phyloP scores from a whole-genome alignment of 2,113 vertebrate genomes.

The Chamaetylas fuelleborni region DNA sequence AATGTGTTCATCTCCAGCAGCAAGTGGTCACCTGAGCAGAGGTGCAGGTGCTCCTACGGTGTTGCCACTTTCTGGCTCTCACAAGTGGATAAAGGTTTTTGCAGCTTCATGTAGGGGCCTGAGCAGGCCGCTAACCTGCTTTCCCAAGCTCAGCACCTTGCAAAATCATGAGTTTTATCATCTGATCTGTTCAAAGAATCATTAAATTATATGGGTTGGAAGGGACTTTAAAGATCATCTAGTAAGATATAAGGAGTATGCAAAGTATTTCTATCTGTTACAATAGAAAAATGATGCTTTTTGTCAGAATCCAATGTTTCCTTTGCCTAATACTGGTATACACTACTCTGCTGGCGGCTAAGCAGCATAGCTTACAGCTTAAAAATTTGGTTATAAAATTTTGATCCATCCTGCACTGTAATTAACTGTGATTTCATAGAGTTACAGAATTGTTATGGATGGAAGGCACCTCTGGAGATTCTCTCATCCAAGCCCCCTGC shows the following conservation, averaged over 20 bases:
- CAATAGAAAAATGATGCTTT: neutral
- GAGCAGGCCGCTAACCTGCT: neutral
- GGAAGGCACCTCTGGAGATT: neutral
- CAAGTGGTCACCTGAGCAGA: no score
- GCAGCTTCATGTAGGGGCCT: no score
- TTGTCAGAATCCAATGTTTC: neutral
- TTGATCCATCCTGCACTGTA: neutral
- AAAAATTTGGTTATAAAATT: neutral
- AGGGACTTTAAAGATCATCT: neutral
- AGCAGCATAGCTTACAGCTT: neutral
- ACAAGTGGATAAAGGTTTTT: no score
- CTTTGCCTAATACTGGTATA: neutral
- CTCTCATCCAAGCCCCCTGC: neutral
- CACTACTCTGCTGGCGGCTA: neutral
- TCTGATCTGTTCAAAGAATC: neutral
- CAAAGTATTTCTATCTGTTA: neutral
- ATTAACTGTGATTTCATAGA: neutral
- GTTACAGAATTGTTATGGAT: neutral
- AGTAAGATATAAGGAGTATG: neutral
- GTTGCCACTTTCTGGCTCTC: neutral
- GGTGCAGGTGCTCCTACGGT: accelerated
- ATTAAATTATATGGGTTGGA: neutral
- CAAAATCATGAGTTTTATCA: neutral
- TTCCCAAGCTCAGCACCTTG: neutral
- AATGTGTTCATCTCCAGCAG: neutral